Percentiles rank a stretch among this genome's conserved stretches.
phyloP scores from a whole-genome alignment of 2,113 vertebrate species.

The Pantherophis guttatus region DNA sequence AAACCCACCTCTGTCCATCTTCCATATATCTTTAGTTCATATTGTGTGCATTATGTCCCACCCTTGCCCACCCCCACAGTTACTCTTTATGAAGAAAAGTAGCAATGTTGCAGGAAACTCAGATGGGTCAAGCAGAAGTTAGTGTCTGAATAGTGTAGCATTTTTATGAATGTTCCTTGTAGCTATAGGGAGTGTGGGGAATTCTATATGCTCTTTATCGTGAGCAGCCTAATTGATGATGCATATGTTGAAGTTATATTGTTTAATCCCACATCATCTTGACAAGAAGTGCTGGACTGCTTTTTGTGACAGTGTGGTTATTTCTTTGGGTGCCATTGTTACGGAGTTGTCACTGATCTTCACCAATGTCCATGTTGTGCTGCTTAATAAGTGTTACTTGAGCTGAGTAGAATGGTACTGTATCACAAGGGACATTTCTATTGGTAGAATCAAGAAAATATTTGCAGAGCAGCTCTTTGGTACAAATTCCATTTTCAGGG shows the following conservation, averaged over 20 bases:
- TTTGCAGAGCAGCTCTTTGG: not conserved
- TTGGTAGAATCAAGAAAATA: not conserved
- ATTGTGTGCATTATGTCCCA: not conserved
- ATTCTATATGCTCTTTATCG: not conserved
- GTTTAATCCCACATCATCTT: slow-evolving; percentile 36
- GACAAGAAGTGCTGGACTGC: not conserved
- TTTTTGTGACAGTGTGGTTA: not conserved
- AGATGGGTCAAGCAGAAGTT: not conserved
- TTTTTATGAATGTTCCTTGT: not conserved
- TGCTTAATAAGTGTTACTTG: not conserved
- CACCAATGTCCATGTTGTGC: not conserved
- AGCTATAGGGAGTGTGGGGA: not conserved
- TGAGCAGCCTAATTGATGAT: not conserved
- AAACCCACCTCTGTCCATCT: not conserved
- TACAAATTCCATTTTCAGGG: not conserved
- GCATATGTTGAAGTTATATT: not conserved
- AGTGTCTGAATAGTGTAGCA: not conserved
- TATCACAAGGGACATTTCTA: not conserved
- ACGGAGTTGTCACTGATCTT: too few relatives aligned
- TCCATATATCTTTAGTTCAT: not conserved
- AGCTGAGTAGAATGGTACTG: not conserved
- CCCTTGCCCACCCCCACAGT: not conserved
- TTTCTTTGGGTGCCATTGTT: not conserved
- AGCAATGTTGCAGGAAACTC: not conserved
- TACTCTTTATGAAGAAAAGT: not conserved